Percentiles rank a stretch among this genome's conserved stretches.
Evolutionary conservation across 2,888 invertebrate genomes (phyloP).

Genomic region (Linnaemya vulpina): DNA sequence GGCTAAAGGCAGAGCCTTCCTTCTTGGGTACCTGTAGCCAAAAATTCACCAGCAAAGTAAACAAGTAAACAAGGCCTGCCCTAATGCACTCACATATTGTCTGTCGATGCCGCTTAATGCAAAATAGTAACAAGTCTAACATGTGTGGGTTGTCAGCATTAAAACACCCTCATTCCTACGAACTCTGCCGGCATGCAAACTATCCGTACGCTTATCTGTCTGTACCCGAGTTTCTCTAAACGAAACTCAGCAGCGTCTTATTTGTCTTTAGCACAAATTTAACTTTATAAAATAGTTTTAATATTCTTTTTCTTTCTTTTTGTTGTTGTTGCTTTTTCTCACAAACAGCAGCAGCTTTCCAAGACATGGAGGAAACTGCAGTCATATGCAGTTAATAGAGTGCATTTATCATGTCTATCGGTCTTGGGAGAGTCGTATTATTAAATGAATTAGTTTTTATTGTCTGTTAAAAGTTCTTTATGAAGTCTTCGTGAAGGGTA

Average conservation of each 20-base stretch:
- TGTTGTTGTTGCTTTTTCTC: too few species aligned
- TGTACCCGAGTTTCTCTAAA: neutral
- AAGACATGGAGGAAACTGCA: neutral
- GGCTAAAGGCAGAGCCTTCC: too few species aligned
- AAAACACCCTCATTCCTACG: neutral
- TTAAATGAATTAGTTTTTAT: slow-evolving; percentile 65
- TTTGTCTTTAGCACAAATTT: slow-evolving; percentile 27
- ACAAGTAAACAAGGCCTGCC: too few species aligned
- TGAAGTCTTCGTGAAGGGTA: neutral
- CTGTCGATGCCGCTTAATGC: slow-evolving; percentile 1
- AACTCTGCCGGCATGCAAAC: neutral
- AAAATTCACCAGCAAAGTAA: too few species aligned
- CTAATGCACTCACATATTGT: neutral
- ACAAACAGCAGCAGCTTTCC: neutral
- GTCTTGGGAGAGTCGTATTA: slow-evolving; percentile 53
- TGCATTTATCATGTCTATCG: slow-evolving; percentile 49
- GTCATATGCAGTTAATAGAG: slow-evolving; percentile 50
- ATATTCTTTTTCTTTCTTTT: neutral
- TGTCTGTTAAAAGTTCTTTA: slow-evolving; percentile 47
- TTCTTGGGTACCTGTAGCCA: too few species aligned
- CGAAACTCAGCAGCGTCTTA: slow-evolving; percentile 17
- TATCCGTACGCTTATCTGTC: neutral
- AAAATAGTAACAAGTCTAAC: slow-evolving; percentile 2
- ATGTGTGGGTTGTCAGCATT: neutral
- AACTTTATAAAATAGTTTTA: neutral